phyloP scores from a whole-genome alignment of 1,140 invertebrate genomes.

The Hylyphantes graminicola region DNA sequence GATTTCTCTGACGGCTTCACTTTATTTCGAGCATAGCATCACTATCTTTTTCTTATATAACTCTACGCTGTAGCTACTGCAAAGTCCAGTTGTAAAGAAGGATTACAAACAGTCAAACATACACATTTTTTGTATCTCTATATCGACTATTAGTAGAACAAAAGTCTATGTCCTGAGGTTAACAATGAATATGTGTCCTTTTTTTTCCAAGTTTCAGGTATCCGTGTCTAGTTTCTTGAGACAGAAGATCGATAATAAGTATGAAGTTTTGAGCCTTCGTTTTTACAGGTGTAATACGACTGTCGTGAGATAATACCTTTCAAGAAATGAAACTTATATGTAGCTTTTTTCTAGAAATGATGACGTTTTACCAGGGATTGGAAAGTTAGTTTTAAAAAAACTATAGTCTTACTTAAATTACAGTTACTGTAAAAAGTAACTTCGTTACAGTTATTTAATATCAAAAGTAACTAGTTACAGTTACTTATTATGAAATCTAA shows the following conservation, averaged over 20 bases:
- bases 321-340: not conserved
- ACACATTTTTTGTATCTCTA: not conserved
- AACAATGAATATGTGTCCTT: not conserved
- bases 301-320: no score
- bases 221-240: not conserved
- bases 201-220: slow-evolving; percentile 11
- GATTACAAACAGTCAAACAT: slow-evolving; percentile 50
- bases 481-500: no score
- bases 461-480: no score
- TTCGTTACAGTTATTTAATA: no score
- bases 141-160: not conserved
- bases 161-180: not conserved
- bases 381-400: no score
- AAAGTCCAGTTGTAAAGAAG: slow-evolving; percentile 46
- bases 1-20: no score
- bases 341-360: not conserved
- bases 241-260: not conserved
- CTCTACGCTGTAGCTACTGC: not conserved
- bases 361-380: not conserved
- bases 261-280: not conserved
- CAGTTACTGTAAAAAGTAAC: no score
- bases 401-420: no score
- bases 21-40: no score
- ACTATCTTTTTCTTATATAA: no score
- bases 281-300: slow-evolving; percentile 20